Evolutionary conservation across 2,113 vertebrate genomes (phyloP), one percentile per base, ranked within the genome.

Genomic region (Antechinus stuartii): DNA sequence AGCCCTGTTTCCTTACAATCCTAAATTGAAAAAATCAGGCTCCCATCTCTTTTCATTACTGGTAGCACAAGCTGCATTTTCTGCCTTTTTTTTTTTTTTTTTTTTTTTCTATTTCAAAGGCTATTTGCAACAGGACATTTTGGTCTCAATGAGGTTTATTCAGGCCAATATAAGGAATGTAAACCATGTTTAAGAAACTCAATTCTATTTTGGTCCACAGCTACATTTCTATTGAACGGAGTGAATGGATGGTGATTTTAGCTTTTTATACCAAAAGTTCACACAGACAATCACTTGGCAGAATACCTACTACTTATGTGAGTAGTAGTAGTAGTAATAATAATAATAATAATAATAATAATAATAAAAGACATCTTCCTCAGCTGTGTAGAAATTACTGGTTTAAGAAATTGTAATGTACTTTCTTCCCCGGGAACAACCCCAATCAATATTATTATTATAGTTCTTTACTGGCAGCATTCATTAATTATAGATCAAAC

Each of bases 151-250:
- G 68, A 84, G n/a, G n/a, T 84, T 84, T 84, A 84, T 42, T 84
- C 68, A 84, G 68, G 35, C n/a, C n/a, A 84, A 84, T 84, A 84
- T 84, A 23, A 84, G 76, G 90, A 92, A 68, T 90, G 84, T n/a
- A 92, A 95, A 95, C n/a, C 42, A 90, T 90, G n/a, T 54, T 61
- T 89, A 92, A 92, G n/a, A 92, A 95, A 56, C 25, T 23, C 91
- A 93, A 42, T 94, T 97, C 94, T 54, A 57, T 35, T 92, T 92
- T 91, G 42, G 54, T 7, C 11, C 93, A 92, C 23, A 30, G 92
- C 3, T 90, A 92, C 90, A 95, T 84, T 96, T 53, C 95, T 94
- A 19, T 42, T 42, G 2, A 92, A 92, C n/a, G 46, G 92, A 97
- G 68, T 96, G 54, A 95, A 23, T 8, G 84, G 91, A 35, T 11